These are phyloP conservation scores for Vannuccia rotundouncinata DNA, from an alignment of 2,888 invertebrate species.

Conservation along the genomic window DNA sequence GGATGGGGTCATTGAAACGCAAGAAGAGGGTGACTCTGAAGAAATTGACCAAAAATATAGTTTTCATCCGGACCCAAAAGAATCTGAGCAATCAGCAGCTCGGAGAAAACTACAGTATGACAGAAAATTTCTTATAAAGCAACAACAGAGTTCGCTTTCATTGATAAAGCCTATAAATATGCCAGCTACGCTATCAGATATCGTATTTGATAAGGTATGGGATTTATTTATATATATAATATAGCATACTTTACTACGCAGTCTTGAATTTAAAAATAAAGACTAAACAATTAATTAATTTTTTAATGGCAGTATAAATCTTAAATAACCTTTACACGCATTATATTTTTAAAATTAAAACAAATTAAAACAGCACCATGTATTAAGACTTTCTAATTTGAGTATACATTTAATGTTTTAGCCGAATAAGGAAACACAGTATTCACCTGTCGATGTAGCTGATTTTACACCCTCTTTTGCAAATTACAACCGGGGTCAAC, in stretches of 20 bases:
- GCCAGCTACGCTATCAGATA: background rate
- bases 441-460: background rate
- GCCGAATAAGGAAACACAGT: background rate
- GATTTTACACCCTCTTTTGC: background rate
- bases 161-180: background rate
- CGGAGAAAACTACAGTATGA: background rate
- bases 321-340: too few relatives aligned
- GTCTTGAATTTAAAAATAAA: too few relatives aligned
- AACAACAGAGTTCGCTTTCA: background rate
- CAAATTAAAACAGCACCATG: too few relatives aligned
- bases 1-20: background rate
- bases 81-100: background rate
- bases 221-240: background rate
- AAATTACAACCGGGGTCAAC: background rate
- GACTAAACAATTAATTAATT: too few relatives aligned
- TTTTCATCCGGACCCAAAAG: background rate
- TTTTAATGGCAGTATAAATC: too few relatives aligned
- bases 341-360: too few relatives aligned
- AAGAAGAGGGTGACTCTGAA: background rate
- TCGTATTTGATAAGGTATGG: background rate
- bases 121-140: background rate
- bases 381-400: background rate
- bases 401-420: background rate
- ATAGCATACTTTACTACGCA: too few relatives aligned
- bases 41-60: background rate